A percentile compares a stretch with the other conserved stretches of the same genome.
These are phyloP conservation scores for Acleris emargana DNA, from an alignment of 2,888 invertebrate genomes.

Conservation along the genomic window DNA sequence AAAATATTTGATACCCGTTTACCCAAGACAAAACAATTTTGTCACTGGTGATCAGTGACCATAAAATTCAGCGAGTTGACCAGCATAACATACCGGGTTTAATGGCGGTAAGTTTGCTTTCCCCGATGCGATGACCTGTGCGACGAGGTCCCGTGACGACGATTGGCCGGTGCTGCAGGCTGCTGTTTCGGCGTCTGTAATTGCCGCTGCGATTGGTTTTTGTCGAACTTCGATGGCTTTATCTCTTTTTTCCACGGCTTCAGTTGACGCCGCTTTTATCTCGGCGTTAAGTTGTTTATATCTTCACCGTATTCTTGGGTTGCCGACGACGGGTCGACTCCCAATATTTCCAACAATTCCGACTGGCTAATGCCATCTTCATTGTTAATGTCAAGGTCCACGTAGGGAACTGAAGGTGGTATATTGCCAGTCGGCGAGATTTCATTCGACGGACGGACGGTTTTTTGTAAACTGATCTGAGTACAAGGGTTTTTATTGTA, in stretches of 20 bases:
- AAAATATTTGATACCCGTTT: constrained; percentile 32
- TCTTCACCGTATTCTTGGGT: neutral
- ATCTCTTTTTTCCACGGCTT: constrained; percentile 7
- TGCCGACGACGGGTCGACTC: neutral
- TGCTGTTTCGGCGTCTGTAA: constrained; percentile 17
- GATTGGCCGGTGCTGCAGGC: constrained; percentile 4
- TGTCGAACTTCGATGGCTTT: constrained; percentile 18
- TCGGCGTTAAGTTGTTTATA: constrained; percentile 13
- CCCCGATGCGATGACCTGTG: constrained; percentile 6
- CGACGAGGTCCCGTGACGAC: constrained; percentile 15
- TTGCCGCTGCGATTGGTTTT: neutral
- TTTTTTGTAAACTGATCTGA: neutral
- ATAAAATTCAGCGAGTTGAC: constrained; percentile 24
- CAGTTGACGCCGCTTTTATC: constrained; percentile 4
- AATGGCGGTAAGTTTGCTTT: constrained; percentile 19
- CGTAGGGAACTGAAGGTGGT: neutral
- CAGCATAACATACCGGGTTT: constrained; percentile 35
- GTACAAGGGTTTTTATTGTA: neutral
- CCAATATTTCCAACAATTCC: neutral
- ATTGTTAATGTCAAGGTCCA: neutral
- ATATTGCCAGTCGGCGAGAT: no score
- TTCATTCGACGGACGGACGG: no score
- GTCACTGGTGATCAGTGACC: constrained; percentile 33
- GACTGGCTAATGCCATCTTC: neutral
- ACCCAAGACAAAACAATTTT: constrained; percentile 27